Base-by-base conservation (phyloP, 2,797 vertebrate species). In the Eutrigla gurnardus region DNA sequence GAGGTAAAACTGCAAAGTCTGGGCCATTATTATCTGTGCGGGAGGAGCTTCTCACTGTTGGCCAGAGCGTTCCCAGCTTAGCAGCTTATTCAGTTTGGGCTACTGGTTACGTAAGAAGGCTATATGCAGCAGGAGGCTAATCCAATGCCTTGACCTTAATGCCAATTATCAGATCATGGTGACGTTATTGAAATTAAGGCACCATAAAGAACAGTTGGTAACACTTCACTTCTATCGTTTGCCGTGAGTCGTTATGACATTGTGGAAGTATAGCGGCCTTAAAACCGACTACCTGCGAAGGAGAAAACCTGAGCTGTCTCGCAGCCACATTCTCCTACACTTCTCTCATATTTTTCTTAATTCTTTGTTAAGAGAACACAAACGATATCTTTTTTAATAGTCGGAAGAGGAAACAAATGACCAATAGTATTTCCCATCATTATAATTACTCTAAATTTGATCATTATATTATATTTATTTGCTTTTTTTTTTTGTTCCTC, bases 101-200 rank as follows among this genome's bases (percentile, higher is more conserved):
- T 80, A 42, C 42, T 59, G 40, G 65, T 95, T 95, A 93, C 70
- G 80, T 92, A 95, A 95, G 79, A 75, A 17, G 59, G 85, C 91
- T 93, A 93, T 93, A 94, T 93, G 88, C 90, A 93, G 93, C 85
- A 88, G 74, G 73, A 90, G 60, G 91, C 77, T 90, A 93, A 93
- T 94, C 92, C 91, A 85, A 63, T 64, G 74, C 82, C 81, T 81
- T 84, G 77, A 86, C 92, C 88, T 86, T 94, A 94, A 95, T 93
- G 89, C 92, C 88, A 93, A 89, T 96, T 94, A 95, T 88, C 91
- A 93, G 94, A 92, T 94, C 91, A 84, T 71, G 77, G 70, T 83
- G 82, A 88, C 70, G 76, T 73, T 90, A 65, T 60, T 88, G 69
- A 92, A 91, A 91, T 86, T 52, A 90, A 89, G 82, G 72, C 54